phyloP scores from a whole-genome alignment of 1,140 invertebrate species.

The Heliothis virescens region DNA sequence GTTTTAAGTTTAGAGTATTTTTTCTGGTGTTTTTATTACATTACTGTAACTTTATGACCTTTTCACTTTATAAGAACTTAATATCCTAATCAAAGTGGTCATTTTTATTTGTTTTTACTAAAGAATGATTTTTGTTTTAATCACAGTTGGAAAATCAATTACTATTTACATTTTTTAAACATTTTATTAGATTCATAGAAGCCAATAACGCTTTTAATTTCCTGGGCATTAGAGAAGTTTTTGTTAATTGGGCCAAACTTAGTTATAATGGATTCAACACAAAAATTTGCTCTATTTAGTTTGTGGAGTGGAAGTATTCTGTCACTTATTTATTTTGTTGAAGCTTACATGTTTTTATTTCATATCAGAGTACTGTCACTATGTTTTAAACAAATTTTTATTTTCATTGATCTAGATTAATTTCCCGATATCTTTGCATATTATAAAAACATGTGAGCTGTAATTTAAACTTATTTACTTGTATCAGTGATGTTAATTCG shows the following conservation, averaged over 20 bases:
- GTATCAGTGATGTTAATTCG: slow-evolving; percentile 14
- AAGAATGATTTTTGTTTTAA: slow-evolving; percentile 62
- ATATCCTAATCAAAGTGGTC: slow-evolving; percentile 59
- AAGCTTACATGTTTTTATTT: slow-evolving; percentile 48
- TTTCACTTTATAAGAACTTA: slow-evolving; percentile 62
- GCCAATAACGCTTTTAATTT: slow-evolving; percentile 36
- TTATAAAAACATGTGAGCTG: slow-evolving; percentile 45
- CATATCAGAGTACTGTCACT: slow-evolving; percentile 20
- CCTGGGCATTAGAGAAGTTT: slow-evolving; percentile 36
- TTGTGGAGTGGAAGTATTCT: slow-evolving; percentile 30
- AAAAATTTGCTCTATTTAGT: slow-evolving; percentile 41
- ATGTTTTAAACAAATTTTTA: slow-evolving; percentile 3
- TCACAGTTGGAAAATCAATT: slow-evolving; percentile 52
- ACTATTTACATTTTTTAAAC: slow-evolving; percentile 59
- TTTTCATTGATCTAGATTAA: slow-evolving; percentile 16
- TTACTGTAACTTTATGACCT: slow-evolving; percentile 58
- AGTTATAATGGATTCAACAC: slow-evolving; percentile 23
- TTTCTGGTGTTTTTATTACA: slow-evolving; percentile 62
- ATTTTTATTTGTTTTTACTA: slow-evolving; percentile 62
- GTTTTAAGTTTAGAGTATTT: slow-evolving; percentile 62
- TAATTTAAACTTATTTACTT: slow-evolving; percentile 16
- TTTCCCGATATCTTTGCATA: slow-evolving; percentile 22
- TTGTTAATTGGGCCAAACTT: slow-evolving; percentile 39
- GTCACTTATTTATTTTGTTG: slow-evolving; percentile 37
- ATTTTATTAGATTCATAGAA: slow-evolving; percentile 46